Evolutionary conservation across 35 echinoderm and acorn worm genomes (phyloP), one percentile per base, ranked within the genome.

Genomic region (Heliocidaris tuberculata): DNA sequence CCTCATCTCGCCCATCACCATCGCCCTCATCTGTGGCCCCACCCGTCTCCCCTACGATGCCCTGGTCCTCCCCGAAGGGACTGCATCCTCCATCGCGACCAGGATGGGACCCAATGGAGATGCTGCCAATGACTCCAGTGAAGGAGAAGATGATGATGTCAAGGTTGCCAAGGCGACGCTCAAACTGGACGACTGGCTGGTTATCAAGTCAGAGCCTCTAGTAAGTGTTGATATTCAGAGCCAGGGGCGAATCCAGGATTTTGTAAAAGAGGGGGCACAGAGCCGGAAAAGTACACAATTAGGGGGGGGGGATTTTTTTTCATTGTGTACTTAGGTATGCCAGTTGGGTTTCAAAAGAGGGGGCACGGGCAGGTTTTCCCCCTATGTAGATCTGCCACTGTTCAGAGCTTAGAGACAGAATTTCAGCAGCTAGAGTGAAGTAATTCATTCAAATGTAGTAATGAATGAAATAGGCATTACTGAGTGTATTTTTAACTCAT

Each of bases 21-120:
- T 99, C 16, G 96, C 96, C 15, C 94, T 99, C 12, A 96, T 99
- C 93, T 95, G 94, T 88, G 98, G 98, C 32, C 98, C 98, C 9
- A 94, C 98, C 13, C 97, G 98, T 48, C 96, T 99, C 16, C 97
- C 97, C 11, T 94, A 94, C 88, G 98, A 99, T 94, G 96, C 98
- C 9, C 94, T 99, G 10, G 86, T 60, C 32, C 86, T 96, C 88
- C 97, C 98, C 17, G 95, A 96, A 19, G 52, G 31, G 16, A 96
- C 86, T 49, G 60, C 95, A 49, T 35, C 95, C 12, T 90, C 31
- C 9, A 52, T 87, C 4, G 86, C 52, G 85, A 85, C 94, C 27
- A 24, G 95, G 31, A 70, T 96, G 95, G 95, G 94, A 89, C 86
- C 94, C 93, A 78, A 86, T 94, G 95, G 97, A 29, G 96, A 96